A percentile compares a stretch with the other conserved stretches of the same genome.
These are phyloP conservation scores for Oncorhynchus keta DNA, from an alignment of 2,113 vertebrate species.

Conservation along the genomic window DNA sequence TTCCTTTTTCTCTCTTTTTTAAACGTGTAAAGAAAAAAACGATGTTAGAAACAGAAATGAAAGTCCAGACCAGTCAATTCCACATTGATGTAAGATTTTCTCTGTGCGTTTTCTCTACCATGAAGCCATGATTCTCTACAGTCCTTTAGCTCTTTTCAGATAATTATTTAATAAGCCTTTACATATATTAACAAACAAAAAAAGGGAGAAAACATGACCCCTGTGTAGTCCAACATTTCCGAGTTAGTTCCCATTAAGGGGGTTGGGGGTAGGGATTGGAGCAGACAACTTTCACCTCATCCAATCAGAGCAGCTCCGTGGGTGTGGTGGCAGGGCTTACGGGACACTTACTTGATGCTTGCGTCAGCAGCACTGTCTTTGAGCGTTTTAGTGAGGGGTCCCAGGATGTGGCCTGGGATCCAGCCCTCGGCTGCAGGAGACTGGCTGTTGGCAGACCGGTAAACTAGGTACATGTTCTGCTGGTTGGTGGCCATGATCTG, in stretches of 20 bases:
- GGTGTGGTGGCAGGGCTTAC: slow-evolving; percentile 64
- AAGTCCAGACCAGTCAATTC: slow-evolving; percentile 83
- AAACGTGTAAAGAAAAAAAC: slow-evolving; percentile 72
- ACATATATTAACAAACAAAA: slow-evolving; percentile 59
- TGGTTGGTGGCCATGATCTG: slow-evolving; percentile 95
- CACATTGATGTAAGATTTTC: slow-evolving; percentile 75
- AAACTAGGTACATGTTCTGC: slow-evolving; percentile 98
- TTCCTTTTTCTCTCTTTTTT: slow-evolving; percentile 39
- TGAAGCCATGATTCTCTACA: slow-evolving; percentile 70
- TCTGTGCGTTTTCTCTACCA: slow-evolving; percentile 51
- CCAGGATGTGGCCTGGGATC: slow-evolving; percentile 90
- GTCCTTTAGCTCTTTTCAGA: slow-evolving; percentile 61
- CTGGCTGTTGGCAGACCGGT: slow-evolving; percentile 86
- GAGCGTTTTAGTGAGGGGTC: slow-evolving; percentile 81
- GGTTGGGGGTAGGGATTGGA: slow-evolving; percentile 13
- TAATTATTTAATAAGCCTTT: slow-evolving; percentile 69
- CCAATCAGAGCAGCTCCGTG: slow-evolving; percentile 74
- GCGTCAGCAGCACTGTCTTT: slow-evolving; percentile 86
- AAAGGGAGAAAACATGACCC: slow-evolving; percentile 54
- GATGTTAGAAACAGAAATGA: slow-evolving; percentile 83
- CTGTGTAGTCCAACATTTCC: slow-evolving; percentile 60
- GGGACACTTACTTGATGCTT: slow-evolving; percentile 97
- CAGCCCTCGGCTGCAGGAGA: slow-evolving; percentile 96
- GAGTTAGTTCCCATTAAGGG: slow-evolving; percentile 67
- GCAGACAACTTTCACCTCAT: slow-evolving; percentile 64